Percentiles rank a stretch among this genome's conserved stretches.
Conservation (phyloP, 1,140 invertebrate genomes). For the Drosophila melanica region DNA sequence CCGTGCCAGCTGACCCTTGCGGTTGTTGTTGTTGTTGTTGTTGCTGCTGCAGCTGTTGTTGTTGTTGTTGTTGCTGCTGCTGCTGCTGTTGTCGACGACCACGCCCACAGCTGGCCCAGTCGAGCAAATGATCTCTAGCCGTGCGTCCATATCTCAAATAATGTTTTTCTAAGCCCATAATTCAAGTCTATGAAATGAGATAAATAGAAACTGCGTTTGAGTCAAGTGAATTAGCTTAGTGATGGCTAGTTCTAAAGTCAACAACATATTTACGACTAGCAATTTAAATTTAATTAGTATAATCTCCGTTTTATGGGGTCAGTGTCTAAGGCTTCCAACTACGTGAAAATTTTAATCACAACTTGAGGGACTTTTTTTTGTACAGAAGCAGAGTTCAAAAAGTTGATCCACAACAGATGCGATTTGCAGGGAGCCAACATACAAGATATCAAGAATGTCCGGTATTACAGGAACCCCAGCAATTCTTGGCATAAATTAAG, state of each 20-base stretch:
- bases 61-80: constrained; percentile 53
- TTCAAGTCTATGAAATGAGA: constrained; percentile 65
- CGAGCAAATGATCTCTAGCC: constrained; percentile 88
- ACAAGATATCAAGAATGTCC: constrained; percentile 31
- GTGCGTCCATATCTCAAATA: constrained; percentile 90
- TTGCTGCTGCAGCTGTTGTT: constrained; percentile 37
- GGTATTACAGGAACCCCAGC: constrained; percentile 47
- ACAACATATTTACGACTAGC: constrained; percentile 55
- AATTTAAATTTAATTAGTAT: constrained; percentile 56
- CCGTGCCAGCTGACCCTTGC: constrained; percentile 52
- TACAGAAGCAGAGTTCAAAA: constrained; percentile 2
- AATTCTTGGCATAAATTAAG: constrained; percentile 63
- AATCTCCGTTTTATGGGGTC: constrained; percentile 53
- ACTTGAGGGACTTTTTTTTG: background rate
- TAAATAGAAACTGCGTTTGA: constrained; percentile 27
- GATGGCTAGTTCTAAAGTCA: constrained; percentile 19
- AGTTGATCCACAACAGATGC: background rate
- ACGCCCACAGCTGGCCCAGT: constrained; percentile 84
- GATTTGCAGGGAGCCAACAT: background rate
- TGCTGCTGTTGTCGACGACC: constrained; percentile 43
- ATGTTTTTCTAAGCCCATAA: constrained; percentile 88
- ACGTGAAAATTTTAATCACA: constrained; percentile 9
- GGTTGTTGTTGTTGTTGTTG: constrained; percentile 43
- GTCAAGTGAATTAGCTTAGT: constrained; percentile 45
- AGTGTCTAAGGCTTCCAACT: constrained; percentile 34